Evolutionary conservation across 2,113 vertebrate genomes (phyloP).

Genomic region (Periophthalmus modestus): DNA sequence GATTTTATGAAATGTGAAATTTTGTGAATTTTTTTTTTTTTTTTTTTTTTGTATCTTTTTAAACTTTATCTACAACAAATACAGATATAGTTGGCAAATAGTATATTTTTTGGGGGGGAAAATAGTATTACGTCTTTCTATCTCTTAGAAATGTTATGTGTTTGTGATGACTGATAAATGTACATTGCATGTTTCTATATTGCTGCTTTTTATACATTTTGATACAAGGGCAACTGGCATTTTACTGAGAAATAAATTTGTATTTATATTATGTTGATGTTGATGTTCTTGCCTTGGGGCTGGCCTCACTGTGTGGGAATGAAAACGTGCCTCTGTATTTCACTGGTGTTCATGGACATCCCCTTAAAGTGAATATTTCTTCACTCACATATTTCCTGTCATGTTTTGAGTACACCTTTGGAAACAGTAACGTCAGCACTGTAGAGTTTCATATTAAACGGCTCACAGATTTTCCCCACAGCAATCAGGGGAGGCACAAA

Average conservation of each 20-base stretch:
- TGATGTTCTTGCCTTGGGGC: constrained; percentile 10
- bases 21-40: background rate
- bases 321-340: constrained; percentile 16
- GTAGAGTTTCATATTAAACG: constrained; percentile 34
- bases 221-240: constrained; percentile 11
- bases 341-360: constrained; percentile 26
- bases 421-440: constrained; percentile 48
- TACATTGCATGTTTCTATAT: background rate
- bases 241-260: constrained; percentile 39
- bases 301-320: background rate
- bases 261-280: background rate
- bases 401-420: constrained; percentile 31
- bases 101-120: no score
- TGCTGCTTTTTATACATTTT: background rate
- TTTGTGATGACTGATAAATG: background rate
- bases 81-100: no score
- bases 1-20: constrained; percentile 17
- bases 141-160: background rate
- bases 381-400: constrained; percentile 21
- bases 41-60: no score
- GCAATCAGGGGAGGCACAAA: background rate
- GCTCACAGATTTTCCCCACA: constrained; percentile 39
- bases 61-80: no score
- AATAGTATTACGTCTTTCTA: background rate
- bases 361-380: constrained; percentile 16